Percentiles rank a stretch among this genome's conserved stretches.
phyloP scores from a whole-genome alignment of 2,888 invertebrate species.

The Lamproptera curius region DNA sequence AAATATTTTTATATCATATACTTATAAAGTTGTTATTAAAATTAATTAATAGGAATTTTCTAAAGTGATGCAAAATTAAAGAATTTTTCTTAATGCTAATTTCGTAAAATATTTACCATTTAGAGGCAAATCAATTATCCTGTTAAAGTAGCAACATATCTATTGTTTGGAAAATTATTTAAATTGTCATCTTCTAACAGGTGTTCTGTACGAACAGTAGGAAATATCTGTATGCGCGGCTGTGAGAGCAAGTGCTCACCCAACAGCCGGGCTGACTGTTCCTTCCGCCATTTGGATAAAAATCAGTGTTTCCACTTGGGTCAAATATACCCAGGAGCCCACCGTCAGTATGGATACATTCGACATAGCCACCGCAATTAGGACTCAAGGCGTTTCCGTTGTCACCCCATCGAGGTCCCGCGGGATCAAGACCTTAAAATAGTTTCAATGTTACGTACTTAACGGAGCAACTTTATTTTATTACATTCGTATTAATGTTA shows the following conservation, averaged over 20 bases:
- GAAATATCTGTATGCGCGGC: slow-evolving; percentile 33
- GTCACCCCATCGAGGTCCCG: slow-evolving; percentile 40
- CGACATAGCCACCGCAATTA: slow-evolving; percentile 35
- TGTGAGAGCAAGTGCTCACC: slow-evolving; percentile 34
- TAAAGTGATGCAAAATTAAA: too few relatives aligned
- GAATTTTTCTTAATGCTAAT: background rate
- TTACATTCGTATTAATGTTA: too few relatives aligned
- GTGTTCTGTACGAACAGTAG: slow-evolving; percentile 30
- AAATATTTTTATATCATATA: too few relatives aligned
- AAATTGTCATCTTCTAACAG: slow-evolving; percentile 33
- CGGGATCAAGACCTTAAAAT: slow-evolving; percentile 45
- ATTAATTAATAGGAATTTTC: too few relatives aligned
- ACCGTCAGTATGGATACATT: slow-evolving; percentile 40
- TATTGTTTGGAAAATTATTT: slow-evolving; percentile 27
- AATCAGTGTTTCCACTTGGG: slow-evolving; percentile 34
- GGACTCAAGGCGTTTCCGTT: slow-evolving; percentile 34
- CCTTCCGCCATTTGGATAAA: slow-evolving; percentile 42
- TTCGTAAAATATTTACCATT: slow-evolving; percentile 31
- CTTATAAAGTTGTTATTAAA: too few relatives aligned
- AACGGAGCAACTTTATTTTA: too few relatives aligned
- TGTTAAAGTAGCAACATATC: slow-evolving; percentile 30
- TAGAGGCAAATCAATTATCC: slow-evolving; percentile 32
- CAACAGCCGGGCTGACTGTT: slow-evolving; percentile 38
- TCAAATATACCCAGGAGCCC: slow-evolving; percentile 36
- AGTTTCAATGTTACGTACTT: background rate